Evolutionary conservation across 2,113 vertebrate species (phyloP).

Genomic region (Thunnus maccoyii): DNA sequence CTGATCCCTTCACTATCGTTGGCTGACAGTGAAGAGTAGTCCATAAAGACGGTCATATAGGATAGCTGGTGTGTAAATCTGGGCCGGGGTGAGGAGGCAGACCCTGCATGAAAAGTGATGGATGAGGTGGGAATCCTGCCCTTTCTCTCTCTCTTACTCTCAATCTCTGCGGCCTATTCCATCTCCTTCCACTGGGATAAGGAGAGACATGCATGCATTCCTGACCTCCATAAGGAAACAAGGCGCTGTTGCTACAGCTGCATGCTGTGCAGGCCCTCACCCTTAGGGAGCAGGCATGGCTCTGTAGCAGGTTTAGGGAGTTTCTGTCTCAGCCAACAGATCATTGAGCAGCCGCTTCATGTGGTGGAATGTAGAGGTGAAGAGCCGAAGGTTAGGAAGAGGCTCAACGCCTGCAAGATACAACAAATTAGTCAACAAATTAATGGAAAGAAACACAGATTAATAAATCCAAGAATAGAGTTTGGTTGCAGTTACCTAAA

Average conservation of each 20-base stretch:
- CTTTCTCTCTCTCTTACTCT: slow-evolving; percentile 54
- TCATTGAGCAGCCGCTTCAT: slow-evolving; percentile 36
- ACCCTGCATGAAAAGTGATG: slow-evolving; percentile 71
- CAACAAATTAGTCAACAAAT: slow-evolving; percentile 18
- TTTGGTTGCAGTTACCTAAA: not conserved
- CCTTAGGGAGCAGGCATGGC: slow-evolving; percentile 45
- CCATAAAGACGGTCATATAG: slow-evolving; percentile 62
- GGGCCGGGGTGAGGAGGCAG: slow-evolving; percentile 57
- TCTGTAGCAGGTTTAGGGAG: slow-evolving; percentile 44
- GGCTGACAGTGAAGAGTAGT: slow-evolving; percentile 52
- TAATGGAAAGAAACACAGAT: slow-evolving; percentile 4
- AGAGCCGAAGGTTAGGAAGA: slow-evolving; percentile 12
- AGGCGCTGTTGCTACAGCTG: slow-evolving; percentile 80
- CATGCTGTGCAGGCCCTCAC: slow-evolving; percentile 59
- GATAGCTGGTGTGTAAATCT: slow-evolving; percentile 61
- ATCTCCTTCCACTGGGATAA: slow-evolving; percentile 72
- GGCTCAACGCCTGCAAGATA: slow-evolving; percentile 3
- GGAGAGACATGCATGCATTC: slow-evolving; percentile 65
- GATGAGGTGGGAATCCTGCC: slow-evolving; percentile 74
- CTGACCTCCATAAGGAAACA: slow-evolving; percentile 74
- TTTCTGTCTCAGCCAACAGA: slow-evolving; percentile 28
- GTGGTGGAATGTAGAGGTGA: slow-evolving; percentile 26
- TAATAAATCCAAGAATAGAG: not conserved
- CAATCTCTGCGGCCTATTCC: slow-evolving; percentile 72
- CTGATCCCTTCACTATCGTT: slow-evolving; percentile 58